Evolutionary conservation across 2,888 invertebrate species (phyloP).

Genomic region (Athalia cordata): DNA sequence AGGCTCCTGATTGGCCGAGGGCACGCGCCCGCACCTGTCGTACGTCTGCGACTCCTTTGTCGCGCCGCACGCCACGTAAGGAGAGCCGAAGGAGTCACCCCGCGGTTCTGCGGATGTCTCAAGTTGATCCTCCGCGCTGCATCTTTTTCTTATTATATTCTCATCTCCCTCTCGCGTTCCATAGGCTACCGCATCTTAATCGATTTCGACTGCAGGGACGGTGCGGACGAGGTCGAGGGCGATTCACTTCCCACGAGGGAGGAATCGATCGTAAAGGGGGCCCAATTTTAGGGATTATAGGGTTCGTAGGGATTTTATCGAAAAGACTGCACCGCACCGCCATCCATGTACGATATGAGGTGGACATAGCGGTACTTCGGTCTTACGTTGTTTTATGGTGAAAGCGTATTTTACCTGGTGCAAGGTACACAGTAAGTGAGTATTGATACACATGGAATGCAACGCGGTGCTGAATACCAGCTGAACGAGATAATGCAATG

Average conservation of each 20-base stretch:
- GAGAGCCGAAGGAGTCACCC: slow-evolving; percentile 31
- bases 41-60: slow-evolving; percentile 61
- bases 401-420: too few species aligned
- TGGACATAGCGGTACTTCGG: too few species aligned
- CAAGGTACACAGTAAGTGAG: too few species aligned
- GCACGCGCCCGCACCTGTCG: slow-evolving; percentile 71
- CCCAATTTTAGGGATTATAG: too few species aligned
- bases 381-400: too few species aligned
- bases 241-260: too few species aligned
- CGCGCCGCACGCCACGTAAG: slow-evolving; percentile 49
- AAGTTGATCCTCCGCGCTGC: slow-evolving; percentile 2
- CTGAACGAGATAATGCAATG: not conserved
- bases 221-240: not conserved
- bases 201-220: not conserved
- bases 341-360: too few species aligned
- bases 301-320: too few species aligned
- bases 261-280: too few species aligned
- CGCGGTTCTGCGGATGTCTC: slow-evolving; percentile 3
- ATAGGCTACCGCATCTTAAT: not conserved
- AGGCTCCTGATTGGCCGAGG: slow-evolving; percentile 65
- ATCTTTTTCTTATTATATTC: not conserved
- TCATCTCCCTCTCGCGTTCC: not conserved
- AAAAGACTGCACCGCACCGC: too few species aligned
- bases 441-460: slow-evolving; percentile 3
- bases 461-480: slow-evolving; percentile 1